Percentiles rank a stretch among this genome's conserved stretches.
Conservation (phyloP, 1,140 invertebrate genomes). For the Hyphantria cunea region DNA sequence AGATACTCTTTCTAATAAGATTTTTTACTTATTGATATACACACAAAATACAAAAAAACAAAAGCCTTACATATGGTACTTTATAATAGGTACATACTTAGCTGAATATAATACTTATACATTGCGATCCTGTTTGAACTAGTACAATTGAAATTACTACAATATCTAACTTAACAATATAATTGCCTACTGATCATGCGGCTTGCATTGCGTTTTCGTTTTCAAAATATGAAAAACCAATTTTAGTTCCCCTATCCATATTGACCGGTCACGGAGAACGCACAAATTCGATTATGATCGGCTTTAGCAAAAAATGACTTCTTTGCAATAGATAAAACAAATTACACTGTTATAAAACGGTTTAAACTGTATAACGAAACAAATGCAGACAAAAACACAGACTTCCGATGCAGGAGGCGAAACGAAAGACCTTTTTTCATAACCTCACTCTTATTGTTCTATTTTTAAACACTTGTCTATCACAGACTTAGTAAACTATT, state of each 20-base stretch:
- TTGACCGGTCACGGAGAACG: slow-evolving; percentile 29
- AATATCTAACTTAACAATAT: not conserved
- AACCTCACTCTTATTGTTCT: slow-evolving; percentile 12
- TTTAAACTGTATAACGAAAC: slow-evolving; percentile 24
- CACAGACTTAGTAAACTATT: slow-evolving; percentile 19
- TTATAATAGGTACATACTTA: too few relatives aligned
- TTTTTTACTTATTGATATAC: not conserved
- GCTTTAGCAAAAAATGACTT: slow-evolving; percentile 31
- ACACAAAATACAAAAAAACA: not conserved
- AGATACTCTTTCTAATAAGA: too few relatives aligned
- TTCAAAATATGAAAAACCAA: slow-evolving; percentile 5
- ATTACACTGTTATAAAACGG: slow-evolving; percentile 8
- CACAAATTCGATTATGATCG: slow-evolving; percentile 36
- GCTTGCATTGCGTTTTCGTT: not conserved
- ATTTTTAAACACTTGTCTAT: slow-evolving; percentile 19
- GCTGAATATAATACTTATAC: too few relatives aligned
- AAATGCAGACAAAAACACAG: slow-evolving; percentile 32
- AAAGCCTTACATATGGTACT: too few relatives aligned
- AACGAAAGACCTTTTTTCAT: slow-evolving; percentile 11
- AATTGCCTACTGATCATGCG: not conserved
- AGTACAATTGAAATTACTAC: not conserved
- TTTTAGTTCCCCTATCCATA: slow-evolving; percentile 19
- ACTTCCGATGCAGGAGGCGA: slow-evolving; percentile 15
- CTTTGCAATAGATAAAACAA: slow-evolving; percentile 9
- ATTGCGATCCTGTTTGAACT: not conserved